Evolutionary conservation across 2,797 vertebrate genomes (phyloP).

Genomic region (Gallinago nigripennis): DNA sequence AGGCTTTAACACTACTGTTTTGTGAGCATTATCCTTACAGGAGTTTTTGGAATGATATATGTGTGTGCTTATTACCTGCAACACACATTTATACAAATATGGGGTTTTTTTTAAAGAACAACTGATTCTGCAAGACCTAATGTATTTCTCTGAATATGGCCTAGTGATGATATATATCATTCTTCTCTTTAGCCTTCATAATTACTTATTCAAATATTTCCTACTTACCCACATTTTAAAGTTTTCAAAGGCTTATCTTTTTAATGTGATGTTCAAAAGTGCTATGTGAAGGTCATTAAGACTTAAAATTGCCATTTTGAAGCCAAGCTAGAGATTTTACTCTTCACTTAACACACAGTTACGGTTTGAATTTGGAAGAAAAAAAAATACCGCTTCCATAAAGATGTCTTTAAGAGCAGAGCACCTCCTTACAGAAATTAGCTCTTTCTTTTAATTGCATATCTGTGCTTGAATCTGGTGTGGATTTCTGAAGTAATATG

Average conservation of each 20-base stretch:
- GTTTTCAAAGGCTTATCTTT: conserved; percentile 74
- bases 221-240: conserved; percentile 59
- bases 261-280: conserved; percentile 72
- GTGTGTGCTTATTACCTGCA: background rate
- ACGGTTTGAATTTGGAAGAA: conserved; percentile 16
- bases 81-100: accelerated
- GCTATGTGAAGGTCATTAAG: conserved; percentile 69
- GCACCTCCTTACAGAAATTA: conserved; percentile 72
- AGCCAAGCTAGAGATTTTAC: conserved; percentile 67
- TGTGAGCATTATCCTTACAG: background rate
- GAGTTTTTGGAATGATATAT: background rate
- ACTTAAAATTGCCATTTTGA: conserved; percentile 74
- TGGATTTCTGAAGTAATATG: conserved; percentile 72
- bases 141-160: background rate
- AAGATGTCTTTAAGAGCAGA: conserved; percentile 72
- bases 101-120: background rate
- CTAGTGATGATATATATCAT: conserved; percentile 17
- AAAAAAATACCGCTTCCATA: conserved; percentile 27
- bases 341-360: conserved; percentile 52
- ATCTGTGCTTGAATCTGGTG: conserved; percentile 65
- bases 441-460: conserved; percentile 76
- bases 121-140: conserved; percentile 3
- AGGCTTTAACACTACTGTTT: background rate
- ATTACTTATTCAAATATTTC: conserved; percentile 75
- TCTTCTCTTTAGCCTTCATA: conserved; percentile 40